Evolutionary conservation across 2,888 invertebrate genomes (phyloP), one percentile per base, ranked within the genome.

Genomic region (Drosophila rellima): DNA sequence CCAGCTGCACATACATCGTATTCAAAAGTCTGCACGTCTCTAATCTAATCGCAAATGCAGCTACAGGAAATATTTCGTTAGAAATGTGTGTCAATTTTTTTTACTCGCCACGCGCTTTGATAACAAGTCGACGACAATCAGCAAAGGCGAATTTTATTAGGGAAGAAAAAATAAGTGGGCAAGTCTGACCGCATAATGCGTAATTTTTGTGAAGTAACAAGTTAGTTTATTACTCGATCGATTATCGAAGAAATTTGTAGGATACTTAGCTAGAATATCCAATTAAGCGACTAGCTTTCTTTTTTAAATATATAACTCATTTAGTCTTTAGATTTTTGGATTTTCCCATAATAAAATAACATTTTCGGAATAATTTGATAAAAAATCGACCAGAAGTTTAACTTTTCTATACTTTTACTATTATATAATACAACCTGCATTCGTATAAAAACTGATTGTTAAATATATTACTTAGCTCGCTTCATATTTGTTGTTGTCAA

Each of bases 21-120:
- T 8, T n/a, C 51, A 35, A 1, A 33, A 31, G 20, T 52, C 29
- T 50, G 50, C 62, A 26, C 17, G 35, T 42, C 45, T 60, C 55
- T 71, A 74, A 76, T 76, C 74, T 74, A 63, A 74, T 76, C 74
- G 23, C 57, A 37, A 76, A 72, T 71, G 74, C 74, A 74, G 52
- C 56, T n/a, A 13, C n/a, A 37, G 20, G 7, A 61, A 57, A 54
- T 72, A 72, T 52, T 69, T 60, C 42, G 1, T 7, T 55, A 20
- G 15, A 72, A 72, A 76, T 72, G 76, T 72, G 72, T 75, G 77
- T 72, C 77, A 76, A 69, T 60, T 50, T 52, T 56, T 31, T 52
- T 26, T 18, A 39, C 60, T 26, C 31, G 55, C 61, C 59, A 65
- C 48, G 48, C 45, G 60, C 10, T 20, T 37, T 70, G 62, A 72